Evolutionary conservation across 2,113 vertebrate genomes (phyloP), one percentile per base, ranked within the genome.

Genomic region (Aegotheles bennettii): DNA sequence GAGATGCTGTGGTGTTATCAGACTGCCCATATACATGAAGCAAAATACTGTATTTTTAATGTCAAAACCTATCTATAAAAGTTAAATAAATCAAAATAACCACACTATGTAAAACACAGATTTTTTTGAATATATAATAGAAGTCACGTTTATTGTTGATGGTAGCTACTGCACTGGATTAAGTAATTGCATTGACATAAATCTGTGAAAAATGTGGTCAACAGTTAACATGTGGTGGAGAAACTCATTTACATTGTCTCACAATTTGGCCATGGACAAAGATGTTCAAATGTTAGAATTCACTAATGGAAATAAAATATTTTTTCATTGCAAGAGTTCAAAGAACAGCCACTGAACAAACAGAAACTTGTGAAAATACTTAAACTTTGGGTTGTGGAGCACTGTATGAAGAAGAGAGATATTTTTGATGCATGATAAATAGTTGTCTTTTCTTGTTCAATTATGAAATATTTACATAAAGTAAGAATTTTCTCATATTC

Each of bases 321-420:
- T 43, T 10, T 45, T 69, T 47, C 19, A 51, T 24, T 60, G 7
- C 11, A 64, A 21, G 7, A 53, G 2, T 83, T 48, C 7, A 67
- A 71, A 61, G 28, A 61, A 69, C 82, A 56, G 3, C 7, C 16
- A 45, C 1, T 0, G 0, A 53, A 77, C 10, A 59, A 56, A 84
- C 3, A 5, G 35, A 43, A 87, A 81, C 35, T 6, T 0, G 0
- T 61, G 23, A 74, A 56, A 63, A 11, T 57, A 26, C 12, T 59
- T 47, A 47, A 56, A 11, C 18, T 53, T 59, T 36, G 64, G 8
- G 20, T 42, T 70, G 13, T 60, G 33, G 14, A 75, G 4, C 10
- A 48, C 11, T 38, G 7, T 56, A 25, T 1, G 42, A 87, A 76
- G 12, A 33, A 5, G 65, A 10, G 7, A 70, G 2, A 2, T 36